phyloP scores from a whole-genome alignment of 2,113 vertebrate genomes.

The Gallinago paraguaiae region DNA sequence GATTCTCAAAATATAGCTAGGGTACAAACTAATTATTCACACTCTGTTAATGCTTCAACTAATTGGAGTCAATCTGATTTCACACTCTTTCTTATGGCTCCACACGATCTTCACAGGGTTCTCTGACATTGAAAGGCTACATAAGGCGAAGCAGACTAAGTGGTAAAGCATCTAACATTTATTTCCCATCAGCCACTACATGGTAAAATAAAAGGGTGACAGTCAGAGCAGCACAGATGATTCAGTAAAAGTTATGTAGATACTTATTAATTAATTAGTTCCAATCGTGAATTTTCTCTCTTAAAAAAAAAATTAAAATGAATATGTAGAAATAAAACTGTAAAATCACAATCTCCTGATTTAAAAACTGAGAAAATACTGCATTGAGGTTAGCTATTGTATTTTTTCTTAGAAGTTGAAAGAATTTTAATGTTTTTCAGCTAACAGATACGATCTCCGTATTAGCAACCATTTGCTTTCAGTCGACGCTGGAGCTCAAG shows the following conservation, averaged over 20 bases:
- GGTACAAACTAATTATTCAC: conserved; percentile 1
- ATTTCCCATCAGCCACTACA: not conserved
- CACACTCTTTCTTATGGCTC: not conserved
- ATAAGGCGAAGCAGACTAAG: not conserved
- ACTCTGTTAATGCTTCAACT: not conserved
- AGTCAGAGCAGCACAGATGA: not conserved
- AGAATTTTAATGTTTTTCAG: not conserved
- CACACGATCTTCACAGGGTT: not conserved
- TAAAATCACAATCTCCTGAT: not conserved
- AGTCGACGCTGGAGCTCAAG: not conserved
- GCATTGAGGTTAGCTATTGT: not conserved
- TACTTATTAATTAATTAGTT: not conserved
- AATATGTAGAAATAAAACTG: not conserved
- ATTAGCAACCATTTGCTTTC: not conserved
- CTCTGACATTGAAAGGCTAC: not conserved
- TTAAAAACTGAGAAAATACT: not conserved
- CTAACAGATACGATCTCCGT: not conserved
- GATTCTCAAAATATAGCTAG: not conserved
- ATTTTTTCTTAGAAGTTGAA: not conserved
- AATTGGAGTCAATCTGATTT: conserved; percentile 2
- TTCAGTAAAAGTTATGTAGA: not conserved
- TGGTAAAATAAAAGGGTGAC: not conserved
- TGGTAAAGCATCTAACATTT: not conserved
- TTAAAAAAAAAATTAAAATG: not conserved
- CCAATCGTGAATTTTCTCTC: not conserved